Evolutionary conservation across 2,888 invertebrate species (phyloP).

Genomic region (Scaptomyza caliginosa): DNA sequence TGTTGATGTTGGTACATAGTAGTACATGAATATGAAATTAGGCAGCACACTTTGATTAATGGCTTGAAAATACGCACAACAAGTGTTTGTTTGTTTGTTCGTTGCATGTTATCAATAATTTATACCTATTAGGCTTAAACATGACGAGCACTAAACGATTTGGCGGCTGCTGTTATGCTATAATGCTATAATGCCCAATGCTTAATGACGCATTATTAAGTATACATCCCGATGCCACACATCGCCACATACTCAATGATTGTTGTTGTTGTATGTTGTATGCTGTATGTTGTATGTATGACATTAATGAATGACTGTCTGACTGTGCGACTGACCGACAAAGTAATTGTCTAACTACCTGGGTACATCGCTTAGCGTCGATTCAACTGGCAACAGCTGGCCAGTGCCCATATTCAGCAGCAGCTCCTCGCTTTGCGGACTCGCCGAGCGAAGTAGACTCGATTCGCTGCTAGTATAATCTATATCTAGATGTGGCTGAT

Average conservation of each 20-base stretch:
- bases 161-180: background rate
- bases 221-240: conserved; percentile 35
- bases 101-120: conserved; percentile 15
- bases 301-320: conserved; percentile 9
- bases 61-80: background rate
- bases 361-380: conserved; percentile 32
- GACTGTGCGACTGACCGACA: background rate
- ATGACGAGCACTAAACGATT: conserved; percentile 19
- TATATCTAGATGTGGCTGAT: conserved; percentile 28
- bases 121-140: conserved; percentile 16
- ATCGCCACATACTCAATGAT: background rate
- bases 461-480: conserved; percentile 12
- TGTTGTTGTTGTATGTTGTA: background rate
- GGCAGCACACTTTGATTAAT: conserved; percentile 25
- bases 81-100: background rate
- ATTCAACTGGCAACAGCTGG: conserved; percentile 30
- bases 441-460: conserved; percentile 58
- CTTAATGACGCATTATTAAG: conserved; percentile 51
- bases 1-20: conserved; percentile 12
- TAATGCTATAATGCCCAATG: background rate
- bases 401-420: conserved; percentile 61
- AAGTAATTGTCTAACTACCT: conserved; percentile 58
- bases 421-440: conserved; percentile 77
- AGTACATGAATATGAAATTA: conserved; percentile 26
- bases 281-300: conserved; percentile 1